A percentile compares a stretch with the other conserved stretches of the same genome.
Conservation (phyloP, 2,113 vertebrate species). For the Podarcis raffonei region DNA sequence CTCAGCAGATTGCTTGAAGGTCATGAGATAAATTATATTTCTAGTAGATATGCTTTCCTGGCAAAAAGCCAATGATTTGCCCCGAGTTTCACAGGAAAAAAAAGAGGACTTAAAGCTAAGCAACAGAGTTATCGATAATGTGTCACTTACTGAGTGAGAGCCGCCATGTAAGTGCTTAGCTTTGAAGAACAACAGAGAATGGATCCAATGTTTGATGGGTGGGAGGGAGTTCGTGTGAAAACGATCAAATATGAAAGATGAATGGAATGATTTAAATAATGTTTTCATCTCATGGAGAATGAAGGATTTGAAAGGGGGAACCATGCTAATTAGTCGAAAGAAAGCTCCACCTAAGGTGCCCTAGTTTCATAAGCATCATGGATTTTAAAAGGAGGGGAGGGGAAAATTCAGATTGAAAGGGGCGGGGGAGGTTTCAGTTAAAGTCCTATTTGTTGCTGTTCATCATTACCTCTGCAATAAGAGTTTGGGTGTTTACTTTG, state of each 20-base stretch:
- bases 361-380: neutral
- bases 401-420: neutral
- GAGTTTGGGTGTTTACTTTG: constrained; percentile 35
- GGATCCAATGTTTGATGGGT: constrained; percentile 82
- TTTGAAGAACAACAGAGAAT: constrained; percentile 83
- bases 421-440: neutral
- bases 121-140: constrained; percentile 61
- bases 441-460: neutral
- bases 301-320: constrained; percentile 66
- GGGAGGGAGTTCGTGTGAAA: constrained; percentile 61
- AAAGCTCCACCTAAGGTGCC: constrained; percentile 38
- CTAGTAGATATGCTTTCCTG: neutral
- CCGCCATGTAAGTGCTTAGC: constrained; percentile 73
- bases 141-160: constrained; percentile 63
- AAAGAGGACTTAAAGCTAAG: constrained; percentile 57
- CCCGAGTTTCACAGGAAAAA: neutral
- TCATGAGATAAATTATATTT: neutral
- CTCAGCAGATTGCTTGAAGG: constrained; percentile 36
- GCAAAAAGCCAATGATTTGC: neutral
- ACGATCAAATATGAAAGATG: constrained; percentile 73
- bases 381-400: neutral
- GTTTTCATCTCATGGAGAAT: constrained; percentile 70
- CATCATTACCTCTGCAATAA: neutral
- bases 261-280: constrained; percentile 61
- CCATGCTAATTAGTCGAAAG: constrained; percentile 68